A percentile compares a stretch with the other conserved stretches of the same genome.
Evolutionary conservation across 2,113 vertebrate genomes (phyloP).

Genomic region (Campylomormyrus numenius): DNA sequence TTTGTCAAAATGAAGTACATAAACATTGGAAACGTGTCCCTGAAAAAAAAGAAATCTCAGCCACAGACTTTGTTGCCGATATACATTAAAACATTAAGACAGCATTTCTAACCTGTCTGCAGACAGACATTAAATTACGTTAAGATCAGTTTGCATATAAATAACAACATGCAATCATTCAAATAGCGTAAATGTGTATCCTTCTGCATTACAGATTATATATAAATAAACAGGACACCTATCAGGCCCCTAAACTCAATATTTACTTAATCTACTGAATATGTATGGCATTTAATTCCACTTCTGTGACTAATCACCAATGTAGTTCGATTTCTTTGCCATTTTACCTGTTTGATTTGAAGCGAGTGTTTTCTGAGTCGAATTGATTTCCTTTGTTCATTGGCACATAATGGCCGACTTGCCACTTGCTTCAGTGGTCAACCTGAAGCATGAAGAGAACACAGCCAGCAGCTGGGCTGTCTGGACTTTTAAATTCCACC

Average conservation of each 20-base stretch:
- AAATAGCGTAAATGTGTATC: background rate
- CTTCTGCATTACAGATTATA: background rate
- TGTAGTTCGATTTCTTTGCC: background rate
- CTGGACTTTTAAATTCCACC: background rate
- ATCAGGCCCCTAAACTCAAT: background rate
- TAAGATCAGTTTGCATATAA: background rate
- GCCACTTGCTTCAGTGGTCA: background rate
- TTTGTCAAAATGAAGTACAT: background rate
- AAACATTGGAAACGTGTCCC: background rate
- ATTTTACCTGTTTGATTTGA: background rate
- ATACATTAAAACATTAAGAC: background rate
- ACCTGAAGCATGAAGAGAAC: background rate
- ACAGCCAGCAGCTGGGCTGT: background rate
- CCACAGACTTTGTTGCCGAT: background rate
- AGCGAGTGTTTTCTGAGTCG: background rate
- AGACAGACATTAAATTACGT: background rate
- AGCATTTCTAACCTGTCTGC: background rate
- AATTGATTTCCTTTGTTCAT: background rate
- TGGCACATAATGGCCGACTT: background rate
- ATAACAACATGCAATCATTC: background rate
- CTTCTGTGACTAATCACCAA: background rate
- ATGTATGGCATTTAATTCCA: background rate
- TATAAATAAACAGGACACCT: background rate
- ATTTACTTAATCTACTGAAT: background rate
- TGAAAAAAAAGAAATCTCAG: background rate